Base-by-base conservation (phyloP, 2,888 invertebrate species). In the Formica aserva region DNA sequence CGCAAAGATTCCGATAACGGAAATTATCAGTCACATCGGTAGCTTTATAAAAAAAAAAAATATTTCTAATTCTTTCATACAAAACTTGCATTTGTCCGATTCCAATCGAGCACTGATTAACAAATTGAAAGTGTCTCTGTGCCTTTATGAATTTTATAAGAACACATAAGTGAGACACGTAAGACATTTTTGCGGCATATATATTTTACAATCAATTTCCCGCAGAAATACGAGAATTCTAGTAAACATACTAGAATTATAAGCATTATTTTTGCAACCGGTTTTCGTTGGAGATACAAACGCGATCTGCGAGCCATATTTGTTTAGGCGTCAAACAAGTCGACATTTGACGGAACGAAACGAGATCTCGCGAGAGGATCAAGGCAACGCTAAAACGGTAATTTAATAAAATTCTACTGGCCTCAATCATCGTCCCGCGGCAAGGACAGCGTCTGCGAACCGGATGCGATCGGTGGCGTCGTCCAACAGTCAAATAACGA, bases 401-500 rank as follows among this genome's bases (percentile, higher is more conserved):
- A 41, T 45, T 32, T 32, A 52, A 55, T 15, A 69, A 71, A 48
- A 29, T 38, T n/a, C 45, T 60, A 57, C 60, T 69, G 77, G 65
- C 66, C 82, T 90, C 85, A 90, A 82, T 89, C 87, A 35, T 94
- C 94, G 74, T 94, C 94, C 82, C 93, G 91, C 26, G 93, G 90
- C 65, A 94, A 91, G 4, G 94, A 89, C 4, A 94, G 86, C 1
- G 93, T 91, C 76, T 94, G 94, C 29, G 94, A 91, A 4, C 91
- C 90, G 65, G 92, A 88, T 22, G 92, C 91, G n/a, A 94, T 93
- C 9, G 94, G 89, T 35, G 93, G 92, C 62, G 93, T 93, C 66
- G 94, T 92, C 94, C 94, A 94, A 9, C 93, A 93, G 83, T 94
- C 94, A 85, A 94, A 93, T 11, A 94, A 82, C n/a, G 94, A 93